Evolutionary conservation across 2,888 invertebrate genomes (phyloP).

Genomic region (Lamellibrachia satsuma): DNA sequence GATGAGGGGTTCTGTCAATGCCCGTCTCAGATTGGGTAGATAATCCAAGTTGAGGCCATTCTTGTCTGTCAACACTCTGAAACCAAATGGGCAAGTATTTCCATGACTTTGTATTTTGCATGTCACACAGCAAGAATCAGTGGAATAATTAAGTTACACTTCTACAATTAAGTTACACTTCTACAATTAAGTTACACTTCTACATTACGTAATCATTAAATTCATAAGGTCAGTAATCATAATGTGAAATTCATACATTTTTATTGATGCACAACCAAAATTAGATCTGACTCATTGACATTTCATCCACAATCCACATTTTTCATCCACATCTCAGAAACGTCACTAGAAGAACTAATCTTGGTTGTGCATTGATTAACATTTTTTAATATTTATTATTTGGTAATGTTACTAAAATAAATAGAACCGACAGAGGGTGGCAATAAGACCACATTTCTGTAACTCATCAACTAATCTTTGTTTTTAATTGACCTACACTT

Average conservation of each 20-base stretch:
- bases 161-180: not conserved
- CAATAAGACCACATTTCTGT: not conserved
- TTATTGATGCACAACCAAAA: too few relatives aligned
- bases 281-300: too few relatives aligned
- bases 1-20: constrained; percentile 81
- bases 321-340: too few relatives aligned
- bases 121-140: not conserved
- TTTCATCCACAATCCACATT: too few relatives aligned
- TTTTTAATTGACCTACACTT: not conserved
- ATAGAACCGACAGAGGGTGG: not conserved
- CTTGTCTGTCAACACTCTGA: constrained; percentile 82
- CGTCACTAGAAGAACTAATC: too few relatives aligned
- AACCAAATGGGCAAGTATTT: constrained; percentile 43
- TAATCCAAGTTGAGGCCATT: constrained; percentile 89
- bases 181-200: too few relatives aligned
- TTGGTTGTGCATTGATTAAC: not conserved
- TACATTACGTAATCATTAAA: too few relatives aligned
- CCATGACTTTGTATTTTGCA: not conserved
- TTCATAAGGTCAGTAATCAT: too few relatives aligned
- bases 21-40: constrained; percentile 78
- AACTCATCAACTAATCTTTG: not conserved
- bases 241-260: too few relatives aligned
- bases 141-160: not conserved
- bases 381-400: not conserved
- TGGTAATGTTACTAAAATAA: not conserved